These are phyloP conservation scores for Orchesella flavescens DNA, from an alignment of 2,888 invertebrate genomes.

Conservation along the genomic window DNA sequence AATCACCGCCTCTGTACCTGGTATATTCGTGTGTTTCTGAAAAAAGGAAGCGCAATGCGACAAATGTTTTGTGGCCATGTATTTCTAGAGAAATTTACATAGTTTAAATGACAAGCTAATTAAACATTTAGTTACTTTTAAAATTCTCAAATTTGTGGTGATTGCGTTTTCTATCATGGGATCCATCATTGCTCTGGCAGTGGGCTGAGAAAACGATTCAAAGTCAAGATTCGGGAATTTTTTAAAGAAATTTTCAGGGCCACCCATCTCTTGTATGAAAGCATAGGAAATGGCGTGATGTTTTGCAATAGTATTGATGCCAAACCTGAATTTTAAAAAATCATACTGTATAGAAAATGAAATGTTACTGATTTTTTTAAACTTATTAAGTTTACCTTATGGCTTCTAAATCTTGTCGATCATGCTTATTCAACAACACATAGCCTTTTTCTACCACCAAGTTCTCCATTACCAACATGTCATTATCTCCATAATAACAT, in stretches of 20 bases:
- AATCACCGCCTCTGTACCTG: background rate
- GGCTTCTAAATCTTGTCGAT: conserved; percentile 51
- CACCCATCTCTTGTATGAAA: conserved; percentile 32
- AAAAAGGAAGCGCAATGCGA: background rate
- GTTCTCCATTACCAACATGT: conserved; percentile 60
- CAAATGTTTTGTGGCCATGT: too few species aligned
- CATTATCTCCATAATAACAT: conserved; percentile 55
- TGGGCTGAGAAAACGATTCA: background rate
- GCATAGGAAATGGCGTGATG: conserved; percentile 49
- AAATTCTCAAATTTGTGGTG: conserved; percentile 19
- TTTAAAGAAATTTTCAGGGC: conserved; percentile 38
- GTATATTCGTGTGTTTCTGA: background rate
- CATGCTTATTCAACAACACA: conserved; percentile 33
- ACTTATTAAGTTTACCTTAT: too few species aligned
- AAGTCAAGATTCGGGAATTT: conserved; percentile 20
- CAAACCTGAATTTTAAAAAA: too few species aligned
- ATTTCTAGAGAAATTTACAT: too few species aligned
- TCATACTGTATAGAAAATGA: too few species aligned
- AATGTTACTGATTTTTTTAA: too few species aligned
- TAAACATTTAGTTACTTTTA: too few species aligned
- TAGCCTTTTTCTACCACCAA: conserved; percentile 27
- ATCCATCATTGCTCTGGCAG: background rate
- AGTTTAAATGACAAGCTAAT: too few species aligned
- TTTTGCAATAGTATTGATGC: conserved; percentile 38
- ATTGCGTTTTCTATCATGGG: conserved; percentile 28